Base-by-base conservation (phyloP, 2,113 vertebrate genomes). In the Aptenodytes patagonicus region DNA sequence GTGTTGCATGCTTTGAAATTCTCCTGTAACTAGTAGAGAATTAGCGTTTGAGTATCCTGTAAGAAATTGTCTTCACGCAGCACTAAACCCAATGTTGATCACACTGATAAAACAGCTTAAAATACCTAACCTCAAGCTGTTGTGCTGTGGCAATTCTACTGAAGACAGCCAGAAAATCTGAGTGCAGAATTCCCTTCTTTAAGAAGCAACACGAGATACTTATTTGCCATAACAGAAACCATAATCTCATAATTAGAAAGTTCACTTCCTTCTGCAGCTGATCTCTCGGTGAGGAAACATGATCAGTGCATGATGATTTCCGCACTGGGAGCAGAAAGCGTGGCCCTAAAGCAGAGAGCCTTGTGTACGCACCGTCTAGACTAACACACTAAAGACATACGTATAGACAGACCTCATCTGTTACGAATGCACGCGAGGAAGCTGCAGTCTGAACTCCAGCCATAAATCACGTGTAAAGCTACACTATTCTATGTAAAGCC, bases 361-460 rank as follows among this genome's bases (percentile, higher is more conserved):
- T 66, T 36, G 42, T 31, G 71, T 40, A 42, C 6, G 6, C 10
- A 10, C 7, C 0, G 0, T 49, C 55, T 19, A 64, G n/a, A 70
- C 42, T 21, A 86, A 46, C 3, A 6, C 1, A 3, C 55, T 17
- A 2, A 81, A 88, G 42, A 44, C 22, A 55, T 2, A 51, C 0
- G 0, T 49, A 47, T 8, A 47, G 29, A 44, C 13, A 78, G 38
- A 44, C 47, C 44, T 78, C 60, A 38, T 31, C 28, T 75, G 51
- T 13, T 36, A 25, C 1, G 2, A 49, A 42, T 6, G 47, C 61
- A 47, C 3, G 1, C 14, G 21, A 84, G 49, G 58, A 87, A 93
- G 62, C 42, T 58, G 47, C 61, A 76, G 25, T 19, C 68, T 92
- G 88, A 93, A 83, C 57, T 84, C 77, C 38, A 81, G 77, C 69